Conservation (phyloP, 2,113 vertebrate genomes). For the Calidris pugnax region DNA sequence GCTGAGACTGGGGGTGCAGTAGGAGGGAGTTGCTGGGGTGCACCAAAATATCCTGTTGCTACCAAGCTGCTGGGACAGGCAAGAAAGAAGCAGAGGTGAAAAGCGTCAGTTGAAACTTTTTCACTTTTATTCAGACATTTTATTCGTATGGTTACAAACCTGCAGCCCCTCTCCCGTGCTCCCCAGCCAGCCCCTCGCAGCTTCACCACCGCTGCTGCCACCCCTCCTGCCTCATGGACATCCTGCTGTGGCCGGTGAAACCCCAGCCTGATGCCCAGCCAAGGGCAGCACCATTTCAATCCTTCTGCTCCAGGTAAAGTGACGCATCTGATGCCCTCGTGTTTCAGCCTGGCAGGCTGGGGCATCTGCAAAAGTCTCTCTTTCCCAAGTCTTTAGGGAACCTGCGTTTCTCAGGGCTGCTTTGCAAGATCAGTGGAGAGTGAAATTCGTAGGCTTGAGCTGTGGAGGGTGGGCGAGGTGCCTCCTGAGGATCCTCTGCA, state of each 20-base stretch:
- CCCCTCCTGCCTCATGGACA: neutral
- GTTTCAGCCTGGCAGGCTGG: neutral
- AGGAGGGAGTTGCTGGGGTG: neutral
- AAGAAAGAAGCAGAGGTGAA: neutral
- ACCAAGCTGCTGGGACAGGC: neutral
- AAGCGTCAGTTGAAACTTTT: neutral
- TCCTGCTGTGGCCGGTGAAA: neutral
- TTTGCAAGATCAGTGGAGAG: neutral
- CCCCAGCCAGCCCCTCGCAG: neutral
- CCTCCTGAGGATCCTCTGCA: slow-evolving; percentile 43
- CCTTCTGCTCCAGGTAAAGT: neutral
- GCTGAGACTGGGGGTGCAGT: neutral
- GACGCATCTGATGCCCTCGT: fast-evolving
- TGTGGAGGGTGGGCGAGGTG: neutral
- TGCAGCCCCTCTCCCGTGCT: neutral
- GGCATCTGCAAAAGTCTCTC: neutral
- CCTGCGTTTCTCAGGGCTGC: neutral
- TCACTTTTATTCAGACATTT: neutral
- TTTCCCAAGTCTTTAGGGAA: neutral
- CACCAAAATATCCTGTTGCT: neutral
- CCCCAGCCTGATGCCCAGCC: neutral
- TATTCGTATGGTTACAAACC: neutral
- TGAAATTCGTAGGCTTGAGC: neutral
- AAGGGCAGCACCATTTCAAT: neutral
- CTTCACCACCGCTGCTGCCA: neutral